Evolutionary conservation across 2,113 vertebrate species (phyloP).

Genomic region (Hydropotes inermis): DNA sequence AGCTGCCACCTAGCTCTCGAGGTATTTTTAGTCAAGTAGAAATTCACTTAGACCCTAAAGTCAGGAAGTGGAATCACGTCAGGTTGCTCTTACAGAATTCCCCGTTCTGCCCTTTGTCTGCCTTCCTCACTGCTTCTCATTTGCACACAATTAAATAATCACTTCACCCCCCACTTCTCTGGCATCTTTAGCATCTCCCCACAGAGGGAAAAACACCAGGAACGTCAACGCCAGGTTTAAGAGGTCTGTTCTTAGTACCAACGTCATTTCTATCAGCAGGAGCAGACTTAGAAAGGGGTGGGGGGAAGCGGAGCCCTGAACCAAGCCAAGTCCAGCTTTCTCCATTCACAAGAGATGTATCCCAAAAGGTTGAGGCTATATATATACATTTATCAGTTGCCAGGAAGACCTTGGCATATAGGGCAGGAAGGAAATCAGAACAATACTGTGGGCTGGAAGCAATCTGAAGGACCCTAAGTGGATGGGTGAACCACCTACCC

Average conservation of each 20-base stretch:
- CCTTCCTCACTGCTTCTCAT: conserved; percentile 59
- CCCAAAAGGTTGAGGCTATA: neutral
- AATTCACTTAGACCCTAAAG: conserved; percentile 79
- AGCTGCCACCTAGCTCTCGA: conserved; percentile 78
- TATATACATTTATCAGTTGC: neutral
- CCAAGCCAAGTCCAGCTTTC: neutral
- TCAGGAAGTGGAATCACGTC: conserved; percentile 77
- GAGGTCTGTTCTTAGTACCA: conserved; percentile 1
- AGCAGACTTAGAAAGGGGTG: neutral
- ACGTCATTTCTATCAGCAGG: neutral
- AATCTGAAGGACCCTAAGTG: neutral
- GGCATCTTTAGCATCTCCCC: conserved; percentile 52
- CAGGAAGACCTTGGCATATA: neutral
- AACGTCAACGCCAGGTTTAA: neutral
- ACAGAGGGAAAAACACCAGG: neutral
- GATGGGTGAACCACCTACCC: neutral
- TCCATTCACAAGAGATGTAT: neutral
- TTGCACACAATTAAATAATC: conserved; percentile 82
- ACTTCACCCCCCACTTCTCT: conserved; percentile 65
- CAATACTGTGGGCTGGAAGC: neutral
- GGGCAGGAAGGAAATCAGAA: neutral
- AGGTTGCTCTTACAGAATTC: conserved; percentile 74
- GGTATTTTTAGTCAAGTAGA: conserved; percentile 79
- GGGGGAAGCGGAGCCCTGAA: neutral
- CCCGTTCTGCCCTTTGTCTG: conserved; percentile 72